Percentiles rank a stretch among this genome's conserved stretches.
Conservation (phyloP, 2,797 vertebrate genomes). For the Pseudochromis fuscus region DNA sequence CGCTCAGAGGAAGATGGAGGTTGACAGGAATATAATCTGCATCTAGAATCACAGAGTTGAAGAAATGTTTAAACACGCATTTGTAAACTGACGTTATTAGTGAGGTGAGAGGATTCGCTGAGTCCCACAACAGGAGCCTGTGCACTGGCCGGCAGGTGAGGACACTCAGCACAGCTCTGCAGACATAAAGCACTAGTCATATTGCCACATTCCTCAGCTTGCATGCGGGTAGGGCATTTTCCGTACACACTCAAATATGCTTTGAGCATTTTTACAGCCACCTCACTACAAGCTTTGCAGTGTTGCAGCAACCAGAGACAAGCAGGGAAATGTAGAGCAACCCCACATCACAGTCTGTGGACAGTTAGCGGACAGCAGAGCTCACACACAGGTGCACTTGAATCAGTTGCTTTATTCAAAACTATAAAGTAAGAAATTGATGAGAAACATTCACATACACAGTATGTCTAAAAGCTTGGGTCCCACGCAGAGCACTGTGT, state of each 20-base stretch:
- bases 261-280: conserved; percentile 34
- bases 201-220: conserved; percentile 43
- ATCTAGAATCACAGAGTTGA: too few species aligned
- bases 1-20: too few species aligned
- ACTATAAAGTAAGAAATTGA: conserved; percentile 39
- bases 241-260: conserved; percentile 41
- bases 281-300: conserved; percentile 31
- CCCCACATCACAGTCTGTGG: not conserved
- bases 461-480: conserved; percentile 66
- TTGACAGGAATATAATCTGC: too few species aligned
- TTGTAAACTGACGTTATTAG: too few species aligned
- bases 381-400: not conserved
- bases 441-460: conserved; percentile 65
- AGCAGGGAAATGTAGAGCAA: conserved; percentile 8
- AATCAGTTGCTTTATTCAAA: conserved; percentile 65
- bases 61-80: too few species aligned
- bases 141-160: not conserved
- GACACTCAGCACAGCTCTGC: not conserved
- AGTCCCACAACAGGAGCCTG: too few species aligned
- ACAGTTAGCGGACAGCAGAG: not conserved
- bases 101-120: too few species aligned
- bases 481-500: not conserved
- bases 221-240: conserved; percentile 29
- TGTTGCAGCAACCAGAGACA: not conserved
- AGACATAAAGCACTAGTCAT: not conserved